phyloP scores from a whole-genome alignment of 2,888 invertebrate genomes.

The Hydrotaea cyrtoneurina region DNA sequence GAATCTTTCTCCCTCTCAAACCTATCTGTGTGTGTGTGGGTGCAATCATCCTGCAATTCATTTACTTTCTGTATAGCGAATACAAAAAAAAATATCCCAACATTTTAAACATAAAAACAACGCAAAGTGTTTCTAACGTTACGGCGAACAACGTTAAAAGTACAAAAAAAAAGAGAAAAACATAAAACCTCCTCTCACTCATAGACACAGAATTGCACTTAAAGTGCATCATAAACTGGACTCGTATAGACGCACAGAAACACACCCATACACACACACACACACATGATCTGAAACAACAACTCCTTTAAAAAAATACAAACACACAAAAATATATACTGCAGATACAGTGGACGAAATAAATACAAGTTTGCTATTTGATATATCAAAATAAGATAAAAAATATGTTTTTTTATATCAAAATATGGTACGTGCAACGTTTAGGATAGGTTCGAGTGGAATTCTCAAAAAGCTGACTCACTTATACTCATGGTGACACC shows the following conservation, averaged over 20 bases:
- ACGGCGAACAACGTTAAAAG: slow-evolving; percentile 53
- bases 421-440: no score
- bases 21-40: background rate
- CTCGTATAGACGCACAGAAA: background rate
- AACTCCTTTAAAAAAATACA: slow-evolving; percentile 57
- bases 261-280: slow-evolving; percentile 16
- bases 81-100: background rate
- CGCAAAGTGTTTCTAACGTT: slow-evolving; percentile 66
- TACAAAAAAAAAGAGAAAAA: slow-evolving; percentile 42
- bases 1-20: slow-evolving; percentile 40
- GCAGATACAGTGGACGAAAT: no score
- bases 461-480: no score
- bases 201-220: slow-evolving; percentile 56
- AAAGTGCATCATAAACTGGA: slow-evolving; percentile 54
- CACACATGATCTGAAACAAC: slow-evolving; percentile 43
- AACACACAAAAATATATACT: no score
- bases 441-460: no score
- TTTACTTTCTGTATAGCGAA: background rate
- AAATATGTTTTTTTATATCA: no score
- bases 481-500: no score
- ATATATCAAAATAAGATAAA: no score
- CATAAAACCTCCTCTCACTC: slow-evolving; percentile 35
- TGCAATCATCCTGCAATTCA: background rate
- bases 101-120: slow-evolving; percentile 57
- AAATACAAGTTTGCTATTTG: no score